Evolutionary conservation across 1,140 invertebrate genomes (phyloP).

Genomic region (Trachelipus rathkii): DNA sequence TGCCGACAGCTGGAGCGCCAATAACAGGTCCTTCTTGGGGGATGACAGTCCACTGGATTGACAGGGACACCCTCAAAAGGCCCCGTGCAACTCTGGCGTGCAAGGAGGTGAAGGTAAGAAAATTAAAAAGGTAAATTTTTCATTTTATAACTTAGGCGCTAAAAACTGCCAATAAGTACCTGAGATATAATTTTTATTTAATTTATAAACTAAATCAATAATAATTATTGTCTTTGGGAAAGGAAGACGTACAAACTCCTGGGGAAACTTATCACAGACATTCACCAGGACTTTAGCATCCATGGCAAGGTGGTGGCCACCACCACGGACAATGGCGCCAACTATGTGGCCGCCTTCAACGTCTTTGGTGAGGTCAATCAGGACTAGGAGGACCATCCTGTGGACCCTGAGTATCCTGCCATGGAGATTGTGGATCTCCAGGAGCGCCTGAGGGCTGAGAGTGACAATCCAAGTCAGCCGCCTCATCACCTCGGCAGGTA

Average conservation of each 20-base stretch:
- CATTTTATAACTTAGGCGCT: not conserved
- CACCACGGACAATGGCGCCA: not conserved
- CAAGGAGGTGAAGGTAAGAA: not conserved
- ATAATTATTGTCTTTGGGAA: not conserved
- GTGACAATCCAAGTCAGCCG: too few relatives aligned
- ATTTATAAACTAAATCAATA: not conserved
- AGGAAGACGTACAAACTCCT: too few relatives aligned
- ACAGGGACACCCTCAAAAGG: constrained; percentile 17
- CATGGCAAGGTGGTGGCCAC: not conserved
- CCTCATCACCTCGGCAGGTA: too few relatives aligned
- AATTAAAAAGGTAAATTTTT: not conserved
- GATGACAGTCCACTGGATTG: constrained; percentile 12
- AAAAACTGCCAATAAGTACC: not conserved
- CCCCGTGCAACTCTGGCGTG: not conserved
- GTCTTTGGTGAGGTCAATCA: not conserved
- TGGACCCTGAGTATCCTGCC: too few relatives aligned
- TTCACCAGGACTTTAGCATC: constrained; percentile 4
- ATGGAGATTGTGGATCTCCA: not conserved
- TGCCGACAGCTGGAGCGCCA: not conserved
- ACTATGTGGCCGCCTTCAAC: too few relatives aligned
- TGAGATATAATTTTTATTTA: not conserved
- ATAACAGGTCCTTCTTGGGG: not conserved
- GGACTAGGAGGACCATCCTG: too few relatives aligned
- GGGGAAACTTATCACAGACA: not conserved
- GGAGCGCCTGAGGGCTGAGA: too few relatives aligned